These are phyloP conservation scores for Sapayoa aenigma DNA, from an alignment of 2,113 vertebrate species.

Conservation along the genomic window DNA sequence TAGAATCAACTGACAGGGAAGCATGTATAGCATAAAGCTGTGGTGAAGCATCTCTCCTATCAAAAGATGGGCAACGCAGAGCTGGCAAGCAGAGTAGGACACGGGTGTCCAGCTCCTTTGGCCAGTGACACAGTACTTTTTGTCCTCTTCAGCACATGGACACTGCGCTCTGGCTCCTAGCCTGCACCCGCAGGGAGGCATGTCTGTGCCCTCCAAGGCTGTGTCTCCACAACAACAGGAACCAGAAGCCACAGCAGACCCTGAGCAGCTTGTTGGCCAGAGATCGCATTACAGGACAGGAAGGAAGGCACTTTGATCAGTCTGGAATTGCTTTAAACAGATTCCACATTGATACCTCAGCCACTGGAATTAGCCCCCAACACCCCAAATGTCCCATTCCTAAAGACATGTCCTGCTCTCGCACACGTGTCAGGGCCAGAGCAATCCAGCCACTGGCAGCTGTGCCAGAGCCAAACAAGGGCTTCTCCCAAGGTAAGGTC, in stretches of 20 bases:
- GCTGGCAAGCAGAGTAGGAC: not conserved
- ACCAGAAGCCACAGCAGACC: constrained; percentile 62
- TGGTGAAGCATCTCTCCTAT: not conserved
- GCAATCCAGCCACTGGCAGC: fast-evolving
- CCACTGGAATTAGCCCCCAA: constrained; percentile 62
- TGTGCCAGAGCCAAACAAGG: fast-evolving
- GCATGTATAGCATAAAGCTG: not conserved
- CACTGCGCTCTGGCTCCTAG: fast-evolving
- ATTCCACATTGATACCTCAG: constrained; percentile 31
- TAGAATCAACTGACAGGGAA: not conserved
- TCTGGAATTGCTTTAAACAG: constrained; percentile 42
- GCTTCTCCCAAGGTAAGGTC: not conserved
- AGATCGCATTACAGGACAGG: constrained; percentile 69
- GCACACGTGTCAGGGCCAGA: not conserved
- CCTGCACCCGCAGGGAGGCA: not conserved
- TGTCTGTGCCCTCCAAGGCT: not conserved
- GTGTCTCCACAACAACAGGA: constrained; percentile 68
- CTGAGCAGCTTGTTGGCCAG: constrained; percentile 18
- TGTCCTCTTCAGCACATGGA: not conserved
- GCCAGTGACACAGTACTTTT: not conserved
- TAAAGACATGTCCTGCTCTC: constrained; percentile 45
- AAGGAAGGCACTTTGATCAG: constrained; percentile 70
- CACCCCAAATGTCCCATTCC: constrained; percentile 41
- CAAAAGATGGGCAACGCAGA: fast-evolving
- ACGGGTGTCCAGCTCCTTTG: not conserved